phyloP scores from a whole-genome alignment of 1,140 invertebrate genomes.

The Acromyrmex charruanus region DNA sequence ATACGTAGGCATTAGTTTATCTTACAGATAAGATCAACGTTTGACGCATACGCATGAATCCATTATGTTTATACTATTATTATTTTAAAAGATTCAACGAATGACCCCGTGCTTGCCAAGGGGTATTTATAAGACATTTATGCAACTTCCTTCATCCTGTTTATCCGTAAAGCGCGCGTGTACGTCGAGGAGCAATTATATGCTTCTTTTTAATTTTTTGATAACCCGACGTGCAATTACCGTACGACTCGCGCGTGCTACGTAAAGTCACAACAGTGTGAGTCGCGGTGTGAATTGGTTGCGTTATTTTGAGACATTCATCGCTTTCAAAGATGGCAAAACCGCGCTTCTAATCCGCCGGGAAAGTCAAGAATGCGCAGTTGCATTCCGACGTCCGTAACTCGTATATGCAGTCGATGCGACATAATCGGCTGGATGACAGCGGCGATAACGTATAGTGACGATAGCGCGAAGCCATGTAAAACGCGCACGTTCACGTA shows the following conservation, averaged over 20 bases:
- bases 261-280: background rate
- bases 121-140: background rate
- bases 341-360: slow-evolving; percentile 39
- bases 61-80: background rate
- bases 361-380: slow-evolving; percentile 13
- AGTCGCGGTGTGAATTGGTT: slow-evolving; percentile 2
- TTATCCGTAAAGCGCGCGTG: background rate
- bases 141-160: background rate
- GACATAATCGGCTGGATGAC: slow-evolving; percentile 46
- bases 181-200: background rate
- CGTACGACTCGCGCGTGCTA: background rate
- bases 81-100: background rate
- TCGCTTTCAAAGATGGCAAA: background rate
- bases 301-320: slow-evolving; percentile 34
- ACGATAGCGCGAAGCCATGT: slow-evolving; percentile 42
- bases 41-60: background rate
- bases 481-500: background rate
- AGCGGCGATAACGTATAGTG: slow-evolving; percentile 24
- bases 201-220: background rate
- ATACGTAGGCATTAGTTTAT: background rate
- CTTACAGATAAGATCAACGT: background rate
- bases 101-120: too few relatives aligned
- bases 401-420: background rate
- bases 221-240: slow-evolving; percentile 22
- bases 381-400: slow-evolving; percentile 40